These are phyloP conservation scores for Helogale parvula DNA, from an alignment of 2,113 vertebrate species.

Conservation along the genomic window DNA sequence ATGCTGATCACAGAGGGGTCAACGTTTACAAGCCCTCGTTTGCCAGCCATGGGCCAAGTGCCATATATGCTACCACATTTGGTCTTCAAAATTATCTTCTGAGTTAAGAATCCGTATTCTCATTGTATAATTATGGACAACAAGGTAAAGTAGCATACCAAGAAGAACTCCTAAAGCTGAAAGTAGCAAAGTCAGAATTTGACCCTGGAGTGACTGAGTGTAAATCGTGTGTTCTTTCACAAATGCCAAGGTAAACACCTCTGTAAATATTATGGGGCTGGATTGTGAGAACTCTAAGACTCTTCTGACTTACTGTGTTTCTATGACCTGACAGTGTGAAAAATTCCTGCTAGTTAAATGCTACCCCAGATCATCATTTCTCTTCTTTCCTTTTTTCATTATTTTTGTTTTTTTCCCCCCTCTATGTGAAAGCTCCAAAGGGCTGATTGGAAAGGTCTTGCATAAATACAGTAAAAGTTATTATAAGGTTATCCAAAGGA, in stretches of 20 bases:
- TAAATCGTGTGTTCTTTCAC: slow-evolving; percentile 53
- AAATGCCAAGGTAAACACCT: slow-evolving; percentile 67
- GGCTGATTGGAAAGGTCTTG: slow-evolving; percentile 66
- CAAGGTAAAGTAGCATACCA: slow-evolving; percentile 2
- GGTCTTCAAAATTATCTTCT: not conserved
- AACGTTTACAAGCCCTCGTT: not conserved
- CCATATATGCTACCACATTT: not conserved
- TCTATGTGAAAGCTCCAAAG: slow-evolving; percentile 60
- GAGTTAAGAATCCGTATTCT: not conserved
- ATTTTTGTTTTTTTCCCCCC: slow-evolving; percentile 9
- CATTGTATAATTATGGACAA: slow-evolving; percentile 43
- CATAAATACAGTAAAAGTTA: slow-evolving; percentile 73
- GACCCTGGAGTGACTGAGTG: slow-evolving; percentile 49
- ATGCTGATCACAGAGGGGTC: not conserved
- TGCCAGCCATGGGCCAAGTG: not conserved
- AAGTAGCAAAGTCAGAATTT: slow-evolving; percentile 34
- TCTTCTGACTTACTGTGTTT: slow-evolving; percentile 38
- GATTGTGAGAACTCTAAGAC: slow-evolving; percentile 50
- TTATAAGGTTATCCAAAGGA: slow-evolving; percentile 76
- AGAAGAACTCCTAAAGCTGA: not conserved
- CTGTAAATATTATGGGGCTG: slow-evolving; percentile 52
- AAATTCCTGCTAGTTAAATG: slow-evolving; percentile 63
- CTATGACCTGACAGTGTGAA: slow-evolving; percentile 57
- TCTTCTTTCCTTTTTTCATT: slow-evolving; percentile 60
- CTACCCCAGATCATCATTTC: slow-evolving; percentile 59